Percentiles rank a stretch among this genome's conserved stretches.
Conservation (phyloP, 2,888 invertebrate genomes). For the Meghimatium bilineatum region DNA sequence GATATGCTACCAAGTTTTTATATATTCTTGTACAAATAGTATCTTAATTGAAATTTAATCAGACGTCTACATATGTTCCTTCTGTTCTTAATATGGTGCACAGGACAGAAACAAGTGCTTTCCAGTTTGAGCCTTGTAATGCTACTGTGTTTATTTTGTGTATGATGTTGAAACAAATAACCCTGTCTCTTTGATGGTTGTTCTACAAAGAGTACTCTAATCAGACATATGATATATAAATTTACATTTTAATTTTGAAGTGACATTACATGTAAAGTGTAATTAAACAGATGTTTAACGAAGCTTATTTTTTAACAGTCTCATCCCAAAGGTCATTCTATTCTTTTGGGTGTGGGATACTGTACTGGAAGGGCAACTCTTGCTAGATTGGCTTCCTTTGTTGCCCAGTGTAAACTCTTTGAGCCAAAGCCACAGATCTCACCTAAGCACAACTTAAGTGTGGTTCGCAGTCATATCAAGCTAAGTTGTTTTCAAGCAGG, state of each 20-base stretch:
- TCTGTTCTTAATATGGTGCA: no score
- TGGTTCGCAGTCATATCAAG: slow-evolving; percentile 69
- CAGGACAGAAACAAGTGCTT: no score
- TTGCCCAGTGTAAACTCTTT: slow-evolving; percentile 74
- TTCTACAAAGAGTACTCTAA: no score
- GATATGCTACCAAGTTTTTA: no score
- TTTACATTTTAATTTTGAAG: no score
- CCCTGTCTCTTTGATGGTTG: no score
- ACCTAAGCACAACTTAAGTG: slow-evolving; percentile 58
- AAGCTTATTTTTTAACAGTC: slow-evolving; percentile 59
- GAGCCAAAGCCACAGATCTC: slow-evolving; percentile 70
- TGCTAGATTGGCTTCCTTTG: slow-evolving; percentile 72
- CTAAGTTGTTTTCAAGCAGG: slow-evolving; percentile 71
- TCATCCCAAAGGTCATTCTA: slow-evolving; percentile 71
- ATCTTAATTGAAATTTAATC: background rate
- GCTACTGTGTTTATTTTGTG: no score
- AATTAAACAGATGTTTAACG: background rate
- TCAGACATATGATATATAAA: background rate
- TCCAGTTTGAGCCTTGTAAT: no score
- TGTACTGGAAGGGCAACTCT: slow-evolving; percentile 73
- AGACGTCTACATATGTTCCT: no score
- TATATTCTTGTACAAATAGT: background rate
- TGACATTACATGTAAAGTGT: no score
- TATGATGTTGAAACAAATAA: no score
- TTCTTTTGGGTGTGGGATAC: slow-evolving; percentile 71